Percentiles rank a stretch among this genome's conserved stretches.
Evolutionary conservation across 1,140 invertebrate species (phyloP).

Genomic region (Branchinecta lynchi): DNA sequence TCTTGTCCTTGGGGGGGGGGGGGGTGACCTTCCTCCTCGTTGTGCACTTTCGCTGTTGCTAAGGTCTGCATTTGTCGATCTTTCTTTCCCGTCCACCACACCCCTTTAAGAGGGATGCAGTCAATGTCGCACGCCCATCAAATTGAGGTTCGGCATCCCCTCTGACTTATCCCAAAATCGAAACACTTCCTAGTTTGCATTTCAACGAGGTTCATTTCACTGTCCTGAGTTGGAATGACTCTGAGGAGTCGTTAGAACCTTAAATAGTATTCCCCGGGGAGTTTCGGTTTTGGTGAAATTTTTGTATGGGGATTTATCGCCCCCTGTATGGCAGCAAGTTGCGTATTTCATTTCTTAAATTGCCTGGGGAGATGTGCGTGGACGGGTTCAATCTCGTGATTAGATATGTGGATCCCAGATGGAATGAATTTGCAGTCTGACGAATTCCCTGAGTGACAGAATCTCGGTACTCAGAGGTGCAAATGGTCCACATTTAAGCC

Average conservation of each 20-base stretch:
- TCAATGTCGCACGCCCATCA: neutral
- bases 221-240: slow-evolving; percentile 3
- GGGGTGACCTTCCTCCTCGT: too few relatives aligned
- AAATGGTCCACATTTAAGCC: too few relatives aligned
- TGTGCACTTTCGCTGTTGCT: too few relatives aligned
- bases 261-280: neutral
- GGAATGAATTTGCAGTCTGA: too few relatives aligned
- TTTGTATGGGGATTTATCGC: neutral
- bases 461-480: too few relatives aligned
- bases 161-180: slow-evolving; percentile 7
- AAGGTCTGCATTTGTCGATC: too few relatives aligned
- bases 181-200: slow-evolving; percentile 11
- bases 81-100: neutral
- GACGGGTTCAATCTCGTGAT: neutral
- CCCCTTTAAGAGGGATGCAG: neutral
- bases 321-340: slow-evolving; percentile 2
- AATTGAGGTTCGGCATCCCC: neutral
- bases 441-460: too few relatives aligned
- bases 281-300: neutral
- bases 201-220: slow-evolving; percentile 11
- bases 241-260: neutral
- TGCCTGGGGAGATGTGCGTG: neutral
- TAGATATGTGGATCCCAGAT: neutral
- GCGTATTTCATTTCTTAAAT: neutral
- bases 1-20: too few relatives aligned